Percentiles rank a stretch among this genome's conserved stretches.
Evolutionary conservation across 2,888 invertebrate genomes (phyloP).

Genomic region (Cerceris rybyensis): DNA sequence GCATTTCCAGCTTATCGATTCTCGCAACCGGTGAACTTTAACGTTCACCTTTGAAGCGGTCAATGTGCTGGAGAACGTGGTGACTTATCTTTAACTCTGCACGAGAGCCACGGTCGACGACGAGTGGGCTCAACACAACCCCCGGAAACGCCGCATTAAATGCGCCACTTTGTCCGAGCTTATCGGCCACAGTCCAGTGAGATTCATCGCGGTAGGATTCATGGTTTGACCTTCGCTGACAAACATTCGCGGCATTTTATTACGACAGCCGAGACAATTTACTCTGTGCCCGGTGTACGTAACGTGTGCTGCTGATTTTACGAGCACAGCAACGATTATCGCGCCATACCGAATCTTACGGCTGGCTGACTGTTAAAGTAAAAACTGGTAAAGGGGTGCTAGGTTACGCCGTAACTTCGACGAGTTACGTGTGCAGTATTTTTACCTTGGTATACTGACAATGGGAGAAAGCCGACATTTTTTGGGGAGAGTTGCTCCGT

Average conservation of each 20-base stretch:
- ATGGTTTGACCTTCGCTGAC: neutral
- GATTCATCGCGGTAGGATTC: neutral
- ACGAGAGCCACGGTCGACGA: neutral
- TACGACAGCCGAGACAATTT: neutral
- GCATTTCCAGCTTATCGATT: neutral
- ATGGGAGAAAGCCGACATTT: too few species aligned
- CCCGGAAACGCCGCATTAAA: neutral
- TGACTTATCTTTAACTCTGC: neutral
- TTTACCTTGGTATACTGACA: neutral
- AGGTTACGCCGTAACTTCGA: neutral
- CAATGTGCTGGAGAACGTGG: neutral
- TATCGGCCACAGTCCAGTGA: neutral
- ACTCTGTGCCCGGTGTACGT: neutral
- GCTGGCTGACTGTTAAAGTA: neutral
- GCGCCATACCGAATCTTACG: neutral
- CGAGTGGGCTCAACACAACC: neutral
- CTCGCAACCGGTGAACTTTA: neutral
- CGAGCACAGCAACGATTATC: neutral
- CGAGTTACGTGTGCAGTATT: neutral
- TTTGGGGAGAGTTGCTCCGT: neutral
- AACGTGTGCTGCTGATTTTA: neutral
- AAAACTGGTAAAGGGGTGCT: neutral
- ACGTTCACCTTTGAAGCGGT: slow-evolving; percentile 1
- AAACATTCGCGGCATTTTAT: neutral
- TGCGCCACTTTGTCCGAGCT: neutral